Evolutionary conservation across 2,113 vertebrate species (phyloP).

Genomic region (Pristiophorus japonicus): DNA sequence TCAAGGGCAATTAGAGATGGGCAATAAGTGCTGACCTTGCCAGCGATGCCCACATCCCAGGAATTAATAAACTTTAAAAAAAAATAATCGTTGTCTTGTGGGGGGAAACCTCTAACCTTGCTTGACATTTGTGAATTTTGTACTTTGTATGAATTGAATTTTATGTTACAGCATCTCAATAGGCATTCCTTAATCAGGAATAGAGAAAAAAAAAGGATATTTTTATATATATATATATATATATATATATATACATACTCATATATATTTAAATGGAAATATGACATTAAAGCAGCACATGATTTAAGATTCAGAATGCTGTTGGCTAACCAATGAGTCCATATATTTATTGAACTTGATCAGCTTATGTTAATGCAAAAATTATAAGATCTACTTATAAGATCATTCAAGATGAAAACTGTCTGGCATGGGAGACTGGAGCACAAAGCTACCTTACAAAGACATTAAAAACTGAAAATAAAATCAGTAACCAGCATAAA

Average conservation of each 20-base stretch:
- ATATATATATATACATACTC: no score
- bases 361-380: background rate
- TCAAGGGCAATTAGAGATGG: background rate
- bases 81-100: background rate
- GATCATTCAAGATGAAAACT: background rate
- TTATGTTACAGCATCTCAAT: background rate
- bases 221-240: no score
- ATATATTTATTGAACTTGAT: background rate
- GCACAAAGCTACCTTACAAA: background rate
- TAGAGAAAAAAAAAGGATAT: background rate
- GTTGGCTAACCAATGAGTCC: background rate
- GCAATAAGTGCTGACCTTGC: background rate
- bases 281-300: background rate
- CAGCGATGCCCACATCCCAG: background rate
- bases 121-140: background rate
- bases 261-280: background rate
- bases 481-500: background rate
- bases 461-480: background rate
- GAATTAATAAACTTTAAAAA: background rate
- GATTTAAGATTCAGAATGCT: background rate
- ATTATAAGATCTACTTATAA: background rate
- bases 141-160: background rate
- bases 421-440: background rate
- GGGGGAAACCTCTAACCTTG: background rate
- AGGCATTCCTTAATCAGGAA: background rate